These are phyloP conservation scores for Oreotrochilus melanogaster DNA, from an alignment of 2,113 vertebrate genomes.

Conservation along the genomic window DNA sequence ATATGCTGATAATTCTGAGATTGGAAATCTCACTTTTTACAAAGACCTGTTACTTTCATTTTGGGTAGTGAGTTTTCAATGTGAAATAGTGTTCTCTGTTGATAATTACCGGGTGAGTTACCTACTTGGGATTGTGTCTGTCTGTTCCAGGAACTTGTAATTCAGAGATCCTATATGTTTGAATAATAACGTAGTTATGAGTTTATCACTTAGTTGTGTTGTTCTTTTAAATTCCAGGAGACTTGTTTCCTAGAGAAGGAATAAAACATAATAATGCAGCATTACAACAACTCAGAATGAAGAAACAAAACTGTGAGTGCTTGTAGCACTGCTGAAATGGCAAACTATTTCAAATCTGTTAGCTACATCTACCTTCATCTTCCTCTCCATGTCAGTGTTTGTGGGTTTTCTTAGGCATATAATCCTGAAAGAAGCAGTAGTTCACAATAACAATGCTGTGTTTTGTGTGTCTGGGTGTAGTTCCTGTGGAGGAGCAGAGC, in stretches of 20 bases:
- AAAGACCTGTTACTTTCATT: background rate
- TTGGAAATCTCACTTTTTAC: background rate
- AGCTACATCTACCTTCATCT: background rate
- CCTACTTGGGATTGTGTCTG: background rate
- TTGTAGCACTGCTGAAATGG: background rate
- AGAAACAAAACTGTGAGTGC: background rate
- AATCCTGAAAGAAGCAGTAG: background rate
- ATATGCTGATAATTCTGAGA: background rate
- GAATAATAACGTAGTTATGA: background rate
- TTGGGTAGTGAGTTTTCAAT: background rate
- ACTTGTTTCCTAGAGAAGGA: background rate
- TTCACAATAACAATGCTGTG: background rate
- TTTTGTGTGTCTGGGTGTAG: background rate
- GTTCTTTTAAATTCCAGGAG: background rate
- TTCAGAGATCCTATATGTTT: background rate
- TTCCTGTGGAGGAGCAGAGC: background rate
- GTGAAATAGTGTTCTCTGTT: background rate
- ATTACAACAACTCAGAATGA: background rate
- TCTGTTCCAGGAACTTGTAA: background rate
- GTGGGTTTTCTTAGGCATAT: background rate
- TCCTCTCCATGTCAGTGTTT: background rate
- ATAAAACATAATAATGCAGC: background rate
- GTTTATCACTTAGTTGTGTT: accelerated
- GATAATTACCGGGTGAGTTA: background rate
- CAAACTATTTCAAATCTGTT: background rate